Base-by-base conservation (phyloP, 2,888 invertebrate species). In the Apamea epomidion region DNA sequence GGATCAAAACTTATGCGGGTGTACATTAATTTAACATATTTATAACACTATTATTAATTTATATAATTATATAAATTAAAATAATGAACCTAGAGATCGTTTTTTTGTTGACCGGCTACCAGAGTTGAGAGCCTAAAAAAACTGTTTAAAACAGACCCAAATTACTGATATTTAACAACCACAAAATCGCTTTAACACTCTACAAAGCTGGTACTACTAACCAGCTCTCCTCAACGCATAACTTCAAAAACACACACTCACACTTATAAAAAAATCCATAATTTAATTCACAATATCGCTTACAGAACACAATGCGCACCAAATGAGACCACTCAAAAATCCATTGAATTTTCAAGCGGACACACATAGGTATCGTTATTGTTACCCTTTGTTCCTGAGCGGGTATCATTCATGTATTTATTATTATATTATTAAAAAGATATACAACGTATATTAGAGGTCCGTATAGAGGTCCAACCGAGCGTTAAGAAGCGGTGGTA, bases 401-500 rank as follows among this genome's bases (percentile, higher is more conserved):
- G 85, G 84, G 88, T 90, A 90, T 89, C 92, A 93, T 94, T 95
- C 95, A 95, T 92, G 95, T 95, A 94, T 94, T 94, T 90, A 90
- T 90, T 90, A 90, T 90, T 85, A 90, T 90, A 90, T 88, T 90
- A 96, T 96, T 95, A 96, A 96, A 96, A 94, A 95, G 94, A 96
- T 96, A 96, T 96, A 95, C 94, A 93, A 92, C 93, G 92, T 91
- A 92, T 91, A 94, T 96, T 94, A 95, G 89, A 89, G 86, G 90
- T 89, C 90, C 91, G 67, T 69, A 93, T 95, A 94, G 91, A 92
- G 85, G 92, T 87, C 92, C 96, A 93, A 92, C 94, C 95, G 94
- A 94, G 96, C 96, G 96, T 93, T 93, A 95, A 95, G 94, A 94
- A 91, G 91, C 94, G 93, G 93, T 93, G 93, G 95, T 93, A 96